These are phyloP conservation scores for Calameuta filiformis DNA, from an alignment of 2,888 invertebrate species.

Conservation along the genomic window DNA sequence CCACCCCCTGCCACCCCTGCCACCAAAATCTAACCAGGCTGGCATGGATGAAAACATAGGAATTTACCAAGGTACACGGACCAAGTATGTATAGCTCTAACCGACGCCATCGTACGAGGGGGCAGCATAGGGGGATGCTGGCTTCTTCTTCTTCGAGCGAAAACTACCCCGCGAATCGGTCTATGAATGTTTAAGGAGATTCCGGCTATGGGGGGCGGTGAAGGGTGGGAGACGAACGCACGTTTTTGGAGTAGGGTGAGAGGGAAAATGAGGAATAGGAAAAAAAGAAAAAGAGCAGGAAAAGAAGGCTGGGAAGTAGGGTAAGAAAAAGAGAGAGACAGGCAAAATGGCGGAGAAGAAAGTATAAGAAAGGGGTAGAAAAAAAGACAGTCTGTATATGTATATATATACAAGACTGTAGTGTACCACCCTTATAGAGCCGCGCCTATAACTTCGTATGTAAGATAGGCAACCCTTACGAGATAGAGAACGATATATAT, in stretches of 20 bases:
- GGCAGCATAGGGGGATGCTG: neutral
- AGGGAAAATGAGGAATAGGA: neutral
- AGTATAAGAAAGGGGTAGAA: neutral
- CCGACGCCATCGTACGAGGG: neutral
- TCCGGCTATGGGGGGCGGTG: neutral
- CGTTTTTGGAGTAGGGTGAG: neutral
- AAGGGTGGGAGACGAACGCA: neutral
- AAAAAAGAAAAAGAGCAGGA: neutral
- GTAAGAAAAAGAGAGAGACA: neutral
- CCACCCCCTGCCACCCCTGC: too few species aligned
- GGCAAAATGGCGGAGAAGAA: neutral
- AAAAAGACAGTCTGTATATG: neutral
- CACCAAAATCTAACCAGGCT: neutral
- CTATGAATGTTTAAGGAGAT: conserved; percentile 11
- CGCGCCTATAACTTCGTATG: neutral
- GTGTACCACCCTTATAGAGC: neutral
- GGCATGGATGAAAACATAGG: neutral
- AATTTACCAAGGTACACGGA: neutral
- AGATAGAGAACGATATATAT: neutral
- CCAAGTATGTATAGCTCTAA: neutral
- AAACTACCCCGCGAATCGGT: conserved; percentile 6
- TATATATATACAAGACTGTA: neutral
- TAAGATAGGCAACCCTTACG: neutral
- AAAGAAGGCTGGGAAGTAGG: neutral
- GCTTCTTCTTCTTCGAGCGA: neutral